Base-by-base conservation (phyloP, 2,113 vertebrate species). In the Otocyon megalotis region DNA sequence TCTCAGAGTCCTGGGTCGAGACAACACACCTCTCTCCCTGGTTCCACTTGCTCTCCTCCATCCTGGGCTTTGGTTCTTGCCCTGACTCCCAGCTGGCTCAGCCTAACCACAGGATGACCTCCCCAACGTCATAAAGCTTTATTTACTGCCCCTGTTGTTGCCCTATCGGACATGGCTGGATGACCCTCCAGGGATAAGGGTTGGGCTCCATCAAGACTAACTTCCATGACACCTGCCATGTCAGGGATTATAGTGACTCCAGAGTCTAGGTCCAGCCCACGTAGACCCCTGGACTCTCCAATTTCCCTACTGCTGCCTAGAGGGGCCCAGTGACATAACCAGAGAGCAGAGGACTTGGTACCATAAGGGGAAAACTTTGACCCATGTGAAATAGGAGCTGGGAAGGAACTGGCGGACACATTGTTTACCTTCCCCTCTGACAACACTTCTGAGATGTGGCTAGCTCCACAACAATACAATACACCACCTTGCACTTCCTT, bases 21-120 rank as follows among this genome's bases (percentile, higher is more conserved):
- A 5, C 28, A 32, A 37, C 3, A 1, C 0, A 0, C 5, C 2
- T 8, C 56, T 32, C 3, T 19, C 13, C 24, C 63, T 30, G 3
- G 3, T 48, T 54, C 48, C 50, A 24, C 3, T 0, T 56, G 22
- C 35, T 62, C 35, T 24, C 35, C 2, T 19, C 43, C 85, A n/a
- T 22, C 15, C 11, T 56, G 71, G 48, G 69, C 28, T 24, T 72
- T 50, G 30, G 72, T 16, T 71, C 35, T 56, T 43, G 37, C 24
- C 32, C 30, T 76, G 50, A 74, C 50, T 91, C 58, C 77, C 19
- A 12, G n/a, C 71, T 58, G 48, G 24, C 30, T 56, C n/a, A 62
- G 30, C 17, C 58, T 9, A 50, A 35, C 20, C 10, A 8, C 7
- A 48, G 16, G 3, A 37, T 83, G 84, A 16, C 76, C 62, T 88